These are phyloP conservation scores for Pristionchus maxplancki DNA, from an alignment of 2,888 invertebrate species.

Conservation along the genomic window DNA sequence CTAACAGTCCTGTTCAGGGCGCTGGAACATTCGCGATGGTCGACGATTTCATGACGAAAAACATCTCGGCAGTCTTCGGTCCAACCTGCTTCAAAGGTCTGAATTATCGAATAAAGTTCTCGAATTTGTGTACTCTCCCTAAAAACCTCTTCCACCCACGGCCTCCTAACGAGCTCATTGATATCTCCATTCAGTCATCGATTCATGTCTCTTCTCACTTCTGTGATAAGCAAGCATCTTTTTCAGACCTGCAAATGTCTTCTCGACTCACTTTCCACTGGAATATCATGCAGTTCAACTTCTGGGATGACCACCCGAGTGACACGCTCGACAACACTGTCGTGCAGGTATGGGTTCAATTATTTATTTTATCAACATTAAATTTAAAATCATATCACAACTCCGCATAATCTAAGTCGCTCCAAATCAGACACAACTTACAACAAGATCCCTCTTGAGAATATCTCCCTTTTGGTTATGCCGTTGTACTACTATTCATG, in stretches of 20 bases:
- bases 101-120: too few species aligned
- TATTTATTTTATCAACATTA: neutral
- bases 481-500: neutral
- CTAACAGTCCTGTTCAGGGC: neutral
- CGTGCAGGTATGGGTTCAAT: constrained; percentile 52
- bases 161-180: constrained; percentile 6
- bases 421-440: too few species aligned
- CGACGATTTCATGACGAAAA: constrained; percentile 47
- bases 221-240: neutral
- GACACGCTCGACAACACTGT: constrained; percentile 52
- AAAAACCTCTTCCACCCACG: too few species aligned
- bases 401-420: too few species aligned
- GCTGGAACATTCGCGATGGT: neutral
- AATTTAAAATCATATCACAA: too few species aligned
- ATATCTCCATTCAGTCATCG: neutral
- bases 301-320: constrained; percentile 56
- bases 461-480: neutral
- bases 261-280: constrained; percentile 54
- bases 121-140: too few species aligned
- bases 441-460: too few species aligned
- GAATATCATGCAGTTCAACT: constrained; percentile 57
- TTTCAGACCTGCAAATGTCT: constrained; percentile 55
- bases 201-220: neutral
- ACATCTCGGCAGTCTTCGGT: constrained; percentile 54
- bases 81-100: constrained; percentile 55